Conservation (phyloP, 2,888 invertebrate species). For the Tenthredo livida region DNA sequence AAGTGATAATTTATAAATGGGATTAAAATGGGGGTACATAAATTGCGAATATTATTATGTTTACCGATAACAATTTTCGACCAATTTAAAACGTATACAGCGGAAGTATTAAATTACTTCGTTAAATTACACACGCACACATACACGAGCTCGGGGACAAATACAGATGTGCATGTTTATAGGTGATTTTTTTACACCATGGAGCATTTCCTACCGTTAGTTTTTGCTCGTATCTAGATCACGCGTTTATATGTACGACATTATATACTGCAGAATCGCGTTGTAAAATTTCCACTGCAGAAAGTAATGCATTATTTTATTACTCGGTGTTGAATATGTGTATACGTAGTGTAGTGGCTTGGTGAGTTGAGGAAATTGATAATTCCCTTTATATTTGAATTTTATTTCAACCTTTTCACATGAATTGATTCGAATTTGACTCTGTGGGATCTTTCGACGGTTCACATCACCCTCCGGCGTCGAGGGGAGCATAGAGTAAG, state of each 20-base stretch:
- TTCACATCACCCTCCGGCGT: neutral
- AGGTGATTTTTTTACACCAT: neutral
- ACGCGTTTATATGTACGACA: neutral
- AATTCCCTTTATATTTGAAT: neutral
- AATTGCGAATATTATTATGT: neutral
- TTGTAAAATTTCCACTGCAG: neutral
- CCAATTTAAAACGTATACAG: neutral
- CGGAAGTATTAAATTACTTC: constrained; percentile 19
- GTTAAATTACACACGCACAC: neutral
- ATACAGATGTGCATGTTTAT: neutral
- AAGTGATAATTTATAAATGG: neutral
- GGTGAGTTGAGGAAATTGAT: neutral
- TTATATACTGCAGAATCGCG: neutral
- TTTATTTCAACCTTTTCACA: neutral
- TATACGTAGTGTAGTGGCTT: too few species aligned
- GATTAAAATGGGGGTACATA: neutral
- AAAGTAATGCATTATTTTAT: neutral
- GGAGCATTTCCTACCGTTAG: neutral
- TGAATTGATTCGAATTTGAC: neutral
- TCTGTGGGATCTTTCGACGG: neutral
- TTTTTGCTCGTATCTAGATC: neutral
- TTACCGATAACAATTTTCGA: neutral
- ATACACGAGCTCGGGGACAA: neutral
- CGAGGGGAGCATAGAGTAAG: neutral
- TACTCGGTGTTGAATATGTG: neutral